Base-by-base conservation (phyloP, 2,113 vertebrate genomes). In the Acanthochromis polyacanthus region DNA sequence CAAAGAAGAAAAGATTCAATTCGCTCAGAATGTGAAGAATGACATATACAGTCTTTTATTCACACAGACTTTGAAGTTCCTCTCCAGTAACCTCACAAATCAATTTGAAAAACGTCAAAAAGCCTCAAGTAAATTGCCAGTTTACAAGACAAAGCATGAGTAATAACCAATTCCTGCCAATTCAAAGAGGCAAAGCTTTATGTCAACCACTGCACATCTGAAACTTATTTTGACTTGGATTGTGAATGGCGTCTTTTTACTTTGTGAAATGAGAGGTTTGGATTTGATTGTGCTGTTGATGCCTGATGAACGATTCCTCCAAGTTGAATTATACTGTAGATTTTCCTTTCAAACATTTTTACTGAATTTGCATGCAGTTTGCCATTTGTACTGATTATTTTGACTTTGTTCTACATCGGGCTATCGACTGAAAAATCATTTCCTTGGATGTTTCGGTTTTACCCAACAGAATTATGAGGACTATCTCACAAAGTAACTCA, bases 141-240 rank as follows among this genome's bases (percentile, higher is more conserved):
- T 87, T 88, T 71, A 84, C 73, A 4, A 75, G 68, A 83, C 74
- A 82, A 81, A 82, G 63, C 57, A 30, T 32, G 75, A 88, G 36
- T 57, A 80, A 82, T 53, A 65, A 64, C 8, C 16, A 28, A 66
- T 66, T 75, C 67, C 78, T 85, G 69, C 58, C 70, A 81, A 55
- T 3, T 23, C 40, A 80, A 56, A 73, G 40, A 78, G 23, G 56
- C 46, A 63, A 28, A 78, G 59, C 45, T 84, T 56, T 28, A 23
- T 61, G 48, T 72, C 20, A 61, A 75, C 25, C 22, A 48, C 36
- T 58, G n/a, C 73, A 85, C 80, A 83, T 73, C 71, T 88, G 82
- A 71, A 65, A 38, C 19, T 52, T 36, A 55, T 86, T 78, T 46
- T 38, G 52, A 75, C n/a, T 23, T 4, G 15, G 25, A 52, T 2